Base-by-base conservation (phyloP, 2,113 vertebrate genomes). In the Eurystomus gularis region DNA sequence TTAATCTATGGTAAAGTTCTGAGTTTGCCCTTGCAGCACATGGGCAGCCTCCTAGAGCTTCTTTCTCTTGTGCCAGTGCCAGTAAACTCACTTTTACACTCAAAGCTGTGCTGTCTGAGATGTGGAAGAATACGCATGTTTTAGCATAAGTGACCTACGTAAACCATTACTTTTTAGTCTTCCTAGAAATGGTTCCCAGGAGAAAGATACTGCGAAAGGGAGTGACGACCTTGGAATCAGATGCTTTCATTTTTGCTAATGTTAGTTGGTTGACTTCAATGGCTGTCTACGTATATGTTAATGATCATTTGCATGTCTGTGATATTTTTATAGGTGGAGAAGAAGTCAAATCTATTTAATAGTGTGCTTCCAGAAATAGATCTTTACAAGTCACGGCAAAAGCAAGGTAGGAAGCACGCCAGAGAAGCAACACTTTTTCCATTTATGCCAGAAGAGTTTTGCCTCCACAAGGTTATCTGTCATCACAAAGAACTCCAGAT, bases 181-280 rank as follows among this genome's bases (percentile, higher is more conserved):
- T 96, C 95, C 95, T 96, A 68, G 95, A 97, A 97, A 89, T 93
- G 85, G 94, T 97, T 97, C 97, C 91, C 96, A 96, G 92, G 80
- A 97, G 92, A 93, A 92, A 97, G 94, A 93, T 91, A 95, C 90
- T 49, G 91, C 94, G 96, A 96, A 98, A 97, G 23, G 94, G 94
- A 97, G 94, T 91, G 66, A 88, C 71, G 96, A 88, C 83, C 83
- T 92, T 91, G 97, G 97, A 75, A 84, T 65, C 17, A 17, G 60
- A 49, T 54, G 42, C 8, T 54, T 46, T 40, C 29, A 6, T 29
- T 90, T 83, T 72, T 91, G 14, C 64, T 81, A 71, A 8, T 77
- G 37, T 82, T 91, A 69, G 9, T 78, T 68, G 5, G 1, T 61
- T 87, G 61, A 73, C 46, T 87, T 86, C 79, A 73, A 23, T 73